Evolutionary conservation across 2,797 vertebrate species (phyloP).

Genomic region (Peromyscus melanophrys): DNA sequence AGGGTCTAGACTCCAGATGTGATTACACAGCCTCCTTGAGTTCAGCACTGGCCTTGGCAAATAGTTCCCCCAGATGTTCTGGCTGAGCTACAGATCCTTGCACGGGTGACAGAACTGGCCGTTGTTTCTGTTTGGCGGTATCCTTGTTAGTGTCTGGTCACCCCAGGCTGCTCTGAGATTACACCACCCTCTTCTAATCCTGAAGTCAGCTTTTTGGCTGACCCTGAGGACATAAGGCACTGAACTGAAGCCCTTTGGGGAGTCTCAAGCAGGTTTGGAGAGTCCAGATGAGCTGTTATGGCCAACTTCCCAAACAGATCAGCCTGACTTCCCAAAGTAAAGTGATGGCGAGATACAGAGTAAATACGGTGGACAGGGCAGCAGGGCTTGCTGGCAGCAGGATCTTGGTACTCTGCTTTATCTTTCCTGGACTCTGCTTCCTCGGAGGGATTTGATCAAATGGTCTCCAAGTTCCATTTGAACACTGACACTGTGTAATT

Average conservation of each 20-base stretch:
- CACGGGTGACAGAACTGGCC: slow-evolving; percentile 88
- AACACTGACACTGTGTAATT: neutral
- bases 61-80: slow-evolving; percentile 93
- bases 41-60: slow-evolving; percentile 87
- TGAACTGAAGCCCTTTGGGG: slow-evolving; percentile 65
- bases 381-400: neutral
- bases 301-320: slow-evolving; percentile 15
- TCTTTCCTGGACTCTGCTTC: neutral
- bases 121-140: slow-evolving; percentile 83
- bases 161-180: slow-evolving; percentile 80
- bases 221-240: slow-evolving; percentile 67
- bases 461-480: slow-evolving; percentile 26
- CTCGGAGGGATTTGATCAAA: slow-evolving; percentile 37
- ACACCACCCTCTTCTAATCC: slow-evolving; percentile 78
- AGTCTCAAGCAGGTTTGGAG: slow-evolving; percentile 33
- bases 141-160: slow-evolving; percentile 85
- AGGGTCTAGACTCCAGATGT: slow-evolving; percentile 96
- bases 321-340: neutral
- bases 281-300: slow-evolving; percentile 1
- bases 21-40: slow-evolving; percentile 83
- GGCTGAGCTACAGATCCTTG: slow-evolving; percentile 89
- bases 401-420: neutral
- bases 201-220: slow-evolving; percentile 79
- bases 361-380: neutral
- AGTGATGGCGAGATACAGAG: neutral